Evolutionary conservation across 2,888 invertebrate genomes (phyloP).

Genomic region (Euzetes globulus): DNA sequence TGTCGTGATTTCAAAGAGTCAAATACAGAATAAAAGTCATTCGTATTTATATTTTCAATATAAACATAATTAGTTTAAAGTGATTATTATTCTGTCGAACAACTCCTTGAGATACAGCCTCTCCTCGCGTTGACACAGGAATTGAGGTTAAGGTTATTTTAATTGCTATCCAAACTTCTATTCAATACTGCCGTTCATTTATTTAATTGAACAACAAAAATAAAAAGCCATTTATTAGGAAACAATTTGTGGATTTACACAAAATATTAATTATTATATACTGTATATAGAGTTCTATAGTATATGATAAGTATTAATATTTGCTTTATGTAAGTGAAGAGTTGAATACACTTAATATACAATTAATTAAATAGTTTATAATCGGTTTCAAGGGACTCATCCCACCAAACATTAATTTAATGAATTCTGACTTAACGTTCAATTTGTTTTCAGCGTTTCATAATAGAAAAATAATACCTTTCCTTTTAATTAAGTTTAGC

Average conservation of each 20-base stretch:
- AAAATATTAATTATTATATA: neutral
- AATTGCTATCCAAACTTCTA: neutral
- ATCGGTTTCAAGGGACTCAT: constrained; percentile 12
- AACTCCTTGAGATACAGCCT: constrained; percentile 18
- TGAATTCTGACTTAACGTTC: neutral
- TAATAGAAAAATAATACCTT: neutral
- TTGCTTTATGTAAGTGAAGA: constrained; percentile 4
- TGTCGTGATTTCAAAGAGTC: neutral
- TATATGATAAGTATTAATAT: neutral
- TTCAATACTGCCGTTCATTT: constrained; percentile 2
- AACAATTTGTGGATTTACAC: neutral
- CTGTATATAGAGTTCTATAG: neutral
- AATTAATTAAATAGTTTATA: neutral
- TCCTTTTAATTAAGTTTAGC: constrained; percentile 6
- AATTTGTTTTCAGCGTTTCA: neutral
- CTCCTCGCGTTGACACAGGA: constrained; percentile 3
- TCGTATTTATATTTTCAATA: neutral
- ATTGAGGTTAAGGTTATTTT: constrained; percentile 21
- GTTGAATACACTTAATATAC: constrained; percentile 1
- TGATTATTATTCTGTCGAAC: constrained; percentile 11
- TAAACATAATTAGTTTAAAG: neutral
- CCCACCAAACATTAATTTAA: constrained; percentile 14
- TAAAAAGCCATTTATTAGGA: constrained; percentile 10
- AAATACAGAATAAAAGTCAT: neutral
- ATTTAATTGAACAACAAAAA: neutral